Evolutionary conservation across 2,797 vertebrate genomes (phyloP).

Genomic region (Telmatherina bonti): DNA sequence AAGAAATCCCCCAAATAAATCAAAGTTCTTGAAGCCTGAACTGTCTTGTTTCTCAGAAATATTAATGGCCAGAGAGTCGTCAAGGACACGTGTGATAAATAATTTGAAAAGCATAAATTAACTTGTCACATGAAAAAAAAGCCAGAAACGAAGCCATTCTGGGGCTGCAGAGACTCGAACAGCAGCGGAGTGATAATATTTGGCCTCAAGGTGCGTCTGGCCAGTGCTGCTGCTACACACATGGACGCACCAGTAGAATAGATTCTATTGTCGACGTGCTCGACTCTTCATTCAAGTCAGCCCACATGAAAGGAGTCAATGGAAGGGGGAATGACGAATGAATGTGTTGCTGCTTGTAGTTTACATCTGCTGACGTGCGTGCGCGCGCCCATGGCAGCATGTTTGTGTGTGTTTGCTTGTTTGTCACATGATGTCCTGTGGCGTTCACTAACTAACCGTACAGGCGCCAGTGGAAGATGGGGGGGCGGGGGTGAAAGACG

Average conservation of each 20-base stretch:
- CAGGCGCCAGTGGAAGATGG: conserved; percentile 82
- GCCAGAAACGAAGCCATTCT: conserved; percentile 57
- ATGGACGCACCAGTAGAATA: conserved; percentile 74
- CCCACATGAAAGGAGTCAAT: conserved; percentile 83
- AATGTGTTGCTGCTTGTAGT: conserved; percentile 75
- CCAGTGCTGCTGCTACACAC: conserved; percentile 52
- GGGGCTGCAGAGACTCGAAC: conserved; percentile 45
- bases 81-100: conserved; percentile 53
- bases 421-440: conserved; percentile 88
- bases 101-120: conserved; percentile 49
- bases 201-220: conserved; percentile 79
- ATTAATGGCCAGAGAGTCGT: conserved; percentile 45
- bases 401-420: conserved; percentile 78
- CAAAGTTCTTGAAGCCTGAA: conserved; percentile 46
- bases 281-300: conserved; percentile 72
- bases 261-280: conserved; percentile 77
- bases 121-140: conserved; percentile 52
- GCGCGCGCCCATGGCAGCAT: conserved; percentile 23
- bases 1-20: conserved; percentile 56
- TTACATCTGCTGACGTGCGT: conserved; percentile 53
- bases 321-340: conserved; percentile 74
- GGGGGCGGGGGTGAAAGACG: conserved; percentile 63
- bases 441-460: conserved; percentile 86
- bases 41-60: conserved; percentile 56
- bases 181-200: conserved; percentile 66